Evolutionary conservation across 1,140 invertebrate genomes (phyloP).

Genomic region (Papilio dardanus): DNA sequence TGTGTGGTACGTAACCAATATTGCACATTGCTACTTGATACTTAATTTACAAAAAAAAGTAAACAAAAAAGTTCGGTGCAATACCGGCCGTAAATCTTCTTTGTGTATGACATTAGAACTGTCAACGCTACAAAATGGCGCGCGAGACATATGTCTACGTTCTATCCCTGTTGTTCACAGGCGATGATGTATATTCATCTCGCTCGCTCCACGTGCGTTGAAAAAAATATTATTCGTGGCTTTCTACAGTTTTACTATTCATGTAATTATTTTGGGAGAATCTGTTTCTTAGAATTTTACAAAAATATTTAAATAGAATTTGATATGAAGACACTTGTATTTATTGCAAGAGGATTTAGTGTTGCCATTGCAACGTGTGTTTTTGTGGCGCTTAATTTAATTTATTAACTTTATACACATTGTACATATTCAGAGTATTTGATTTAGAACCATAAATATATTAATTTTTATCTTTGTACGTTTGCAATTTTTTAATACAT

Average conservation of each 20-base stretch:
- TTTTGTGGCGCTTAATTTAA: neutral
- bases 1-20: neutral
- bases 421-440: constrained; percentile 18
- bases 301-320: neutral
- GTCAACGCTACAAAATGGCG: neutral
- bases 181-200: neutral
- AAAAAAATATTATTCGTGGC: too few relatives aligned
- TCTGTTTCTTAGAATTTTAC: neutral
- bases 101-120: neutral
- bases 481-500: neutral
- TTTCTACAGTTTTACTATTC: too few relatives aligned
- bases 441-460: neutral
- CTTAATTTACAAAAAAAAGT: neutral
- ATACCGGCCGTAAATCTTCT: neutral
- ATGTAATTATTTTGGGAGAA: neutral
- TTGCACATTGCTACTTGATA: neutral
- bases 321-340: neutral
- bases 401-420: neutral
- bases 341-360: neutral
- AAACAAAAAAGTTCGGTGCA: neutral
- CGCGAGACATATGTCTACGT: neutral
- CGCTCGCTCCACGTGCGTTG: neutral
- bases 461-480: neutral
- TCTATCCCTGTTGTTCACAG: neutral
- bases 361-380: neutral